These are phyloP conservation scores for Dysmachus trigonus DNA, from an alignment of 2,888 invertebrate species.

Conservation along the genomic window DNA sequence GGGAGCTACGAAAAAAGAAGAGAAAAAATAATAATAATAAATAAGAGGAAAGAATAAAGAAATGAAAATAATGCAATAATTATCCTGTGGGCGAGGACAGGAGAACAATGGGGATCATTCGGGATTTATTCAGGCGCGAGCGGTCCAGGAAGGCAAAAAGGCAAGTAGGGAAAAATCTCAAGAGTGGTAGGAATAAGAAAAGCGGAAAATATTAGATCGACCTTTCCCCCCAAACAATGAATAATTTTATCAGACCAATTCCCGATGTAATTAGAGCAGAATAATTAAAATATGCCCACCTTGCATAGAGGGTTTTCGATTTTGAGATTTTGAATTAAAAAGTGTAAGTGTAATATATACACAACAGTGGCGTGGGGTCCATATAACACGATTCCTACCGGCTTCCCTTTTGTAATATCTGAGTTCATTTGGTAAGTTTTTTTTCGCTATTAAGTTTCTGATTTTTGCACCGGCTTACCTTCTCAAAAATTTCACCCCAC, in stretches of 20 bases:
- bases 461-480: no score
- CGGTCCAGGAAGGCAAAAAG: not conserved
- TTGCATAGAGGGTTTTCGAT: not conserved
- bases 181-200: not conserved
- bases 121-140: not conserved
- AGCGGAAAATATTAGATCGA: not conserved
- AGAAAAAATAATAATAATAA: not conserved
- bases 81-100: not conserved
- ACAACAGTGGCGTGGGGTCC: no score
- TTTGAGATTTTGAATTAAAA: no score
- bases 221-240: not conserved
- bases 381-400: no score
- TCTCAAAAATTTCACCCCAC: no score
- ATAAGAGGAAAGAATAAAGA: not conserved
- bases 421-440: no score
- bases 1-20: no score
- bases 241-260: not conserved
- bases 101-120: not conserved
- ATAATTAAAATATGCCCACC: not conserved
- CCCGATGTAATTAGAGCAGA: not conserved
- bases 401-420: no score
- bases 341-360: no score
- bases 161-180: not conserved
- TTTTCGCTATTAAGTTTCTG: no score
- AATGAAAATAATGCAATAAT: not conserved